A percentile compares a stretch with the other conserved stretches of the same genome.
phyloP scores from a whole-genome alignment of 2,888 invertebrate genomes.

The Neoascia interrupta region DNA sequence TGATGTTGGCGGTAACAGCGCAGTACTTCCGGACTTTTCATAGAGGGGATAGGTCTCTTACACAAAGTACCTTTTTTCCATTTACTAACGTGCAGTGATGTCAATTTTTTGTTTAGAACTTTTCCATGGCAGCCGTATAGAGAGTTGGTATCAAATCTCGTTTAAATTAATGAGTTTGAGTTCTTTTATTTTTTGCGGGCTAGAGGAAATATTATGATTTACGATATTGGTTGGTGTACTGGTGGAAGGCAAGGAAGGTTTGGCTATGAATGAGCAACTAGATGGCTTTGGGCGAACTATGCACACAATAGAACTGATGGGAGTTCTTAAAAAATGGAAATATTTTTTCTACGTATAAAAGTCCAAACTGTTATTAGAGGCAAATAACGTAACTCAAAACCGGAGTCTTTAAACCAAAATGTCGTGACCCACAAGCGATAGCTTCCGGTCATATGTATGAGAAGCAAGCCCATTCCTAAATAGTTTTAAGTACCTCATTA shows the following conservation, averaged over 20 bases:
- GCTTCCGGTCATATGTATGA: too few relatives aligned
- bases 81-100: constrained; percentile 3
- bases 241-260: too few relatives aligned
- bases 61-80: not conserved
- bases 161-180: constrained; percentile 79
- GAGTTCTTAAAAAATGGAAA: too few relatives aligned
- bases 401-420: too few relatives aligned
- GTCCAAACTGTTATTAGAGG: too few relatives aligned
- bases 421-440: not conserved
- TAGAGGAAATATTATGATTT: constrained; percentile 36
- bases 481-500: constrained; percentile 24
- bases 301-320: too few relatives aligned
- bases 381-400: too few relatives aligned
- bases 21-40: constrained; percentile 3
- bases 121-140: not conserved
- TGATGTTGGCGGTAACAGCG: constrained; percentile 22
- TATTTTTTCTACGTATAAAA: not conserved
- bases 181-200: constrained; percentile 71
- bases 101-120: constrained; percentile 8
- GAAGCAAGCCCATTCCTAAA: not conserved
- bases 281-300: too few relatives aligned
- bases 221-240: too few relatives aligned
- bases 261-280: too few relatives aligned
- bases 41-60: not conserved
- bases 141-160: constrained; percentile 76